Base-by-base conservation (phyloP, 2,113 vertebrate genomes). In the Myotis yumanensis region DNA sequence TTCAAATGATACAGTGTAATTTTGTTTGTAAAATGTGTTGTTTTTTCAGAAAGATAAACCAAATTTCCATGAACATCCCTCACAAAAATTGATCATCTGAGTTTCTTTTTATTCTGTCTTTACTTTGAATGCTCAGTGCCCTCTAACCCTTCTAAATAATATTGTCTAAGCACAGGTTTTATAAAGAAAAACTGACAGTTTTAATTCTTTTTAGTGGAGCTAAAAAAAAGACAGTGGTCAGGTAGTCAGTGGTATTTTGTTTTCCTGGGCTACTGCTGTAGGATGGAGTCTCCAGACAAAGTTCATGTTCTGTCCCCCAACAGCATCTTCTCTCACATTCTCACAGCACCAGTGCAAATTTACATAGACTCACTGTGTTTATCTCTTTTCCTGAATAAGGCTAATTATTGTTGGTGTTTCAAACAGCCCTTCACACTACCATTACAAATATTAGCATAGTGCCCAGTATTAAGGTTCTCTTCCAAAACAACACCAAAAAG, bases 381-480 rank as follows among this genome's bases (percentile, higher is more conserved):
- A 22, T 94, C 85, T 83, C 84, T 86, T 91, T 96, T 95, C 64
- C 84, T 72, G n/a, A n/a, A 71, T 87, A 30, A 92, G 40, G 28
- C n/a, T 75, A 76, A 80, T 75, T 73, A 86, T 83, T 90, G 95
- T 92, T 16, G 12, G 32, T 94, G 79, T 89, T 93, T 92, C 46
- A 71, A 93, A 90, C 43, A 89, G 15, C 79, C n/a, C 9, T 68
- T 28, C 25, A 80, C 4, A 80, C 51, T 77, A 37, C 25, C n/a
- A 68, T 68, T 69, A 46, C 71, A 95, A 87, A 96, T 86, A 90
- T 77, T 46, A 91, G 54, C 62, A 22, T 77, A 79, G 59, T 77
- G 25, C 32, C 35, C 52, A 43, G 12, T 18, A 48, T 73, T 73
- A 80, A 88, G 89, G 83, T 88, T 69, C 86, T 81, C 43, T 48